phyloP scores from a whole-genome alignment of 2,888 invertebrate genomes.

The Panopea generosa region DNA sequence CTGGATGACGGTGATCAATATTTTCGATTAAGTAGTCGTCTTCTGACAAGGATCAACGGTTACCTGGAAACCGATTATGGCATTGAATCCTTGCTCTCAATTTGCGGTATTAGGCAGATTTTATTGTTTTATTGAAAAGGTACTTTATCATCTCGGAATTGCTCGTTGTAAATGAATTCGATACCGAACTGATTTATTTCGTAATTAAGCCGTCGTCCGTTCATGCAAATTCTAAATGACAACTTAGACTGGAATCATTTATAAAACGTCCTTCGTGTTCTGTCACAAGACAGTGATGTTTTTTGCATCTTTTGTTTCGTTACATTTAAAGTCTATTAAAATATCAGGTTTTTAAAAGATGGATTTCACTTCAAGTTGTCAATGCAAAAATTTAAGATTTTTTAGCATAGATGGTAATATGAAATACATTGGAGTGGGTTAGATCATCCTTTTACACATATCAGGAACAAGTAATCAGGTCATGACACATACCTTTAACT shows the following conservation, averaged over 20 bases:
- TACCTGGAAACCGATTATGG: slow-evolving; percentile 59
- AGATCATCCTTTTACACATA: no score
- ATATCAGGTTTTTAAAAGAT: no score
- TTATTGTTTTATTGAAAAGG: slow-evolving; percentile 63
- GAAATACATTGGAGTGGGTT: no score
- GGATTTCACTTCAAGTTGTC: no score
- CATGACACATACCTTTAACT: no score
- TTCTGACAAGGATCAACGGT: slow-evolving; percentile 52
- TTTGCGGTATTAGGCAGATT: slow-evolving; percentile 55
- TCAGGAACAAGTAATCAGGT: no score
- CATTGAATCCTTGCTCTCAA: slow-evolving; percentile 48
- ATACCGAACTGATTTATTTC: slow-evolving; percentile 35
- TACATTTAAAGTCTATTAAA: no score
- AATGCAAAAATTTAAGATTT: no score
- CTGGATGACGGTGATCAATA: slow-evolving; percentile 50
- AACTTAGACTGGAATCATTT: neutral
- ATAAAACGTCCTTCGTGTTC: no score
- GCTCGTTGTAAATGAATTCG: slow-evolving; percentile 31
- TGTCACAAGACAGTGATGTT: no score
- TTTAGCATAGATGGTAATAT: no score
- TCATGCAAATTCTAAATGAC: neutral
- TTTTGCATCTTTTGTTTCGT: no score
- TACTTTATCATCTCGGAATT: slow-evolving; percentile 44
- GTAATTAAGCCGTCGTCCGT: slow-evolving; percentile 23
- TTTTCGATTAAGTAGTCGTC: slow-evolving; percentile 54